Conservation (phyloP, 2,888 invertebrate species). For the Selenia dentaria region DNA sequence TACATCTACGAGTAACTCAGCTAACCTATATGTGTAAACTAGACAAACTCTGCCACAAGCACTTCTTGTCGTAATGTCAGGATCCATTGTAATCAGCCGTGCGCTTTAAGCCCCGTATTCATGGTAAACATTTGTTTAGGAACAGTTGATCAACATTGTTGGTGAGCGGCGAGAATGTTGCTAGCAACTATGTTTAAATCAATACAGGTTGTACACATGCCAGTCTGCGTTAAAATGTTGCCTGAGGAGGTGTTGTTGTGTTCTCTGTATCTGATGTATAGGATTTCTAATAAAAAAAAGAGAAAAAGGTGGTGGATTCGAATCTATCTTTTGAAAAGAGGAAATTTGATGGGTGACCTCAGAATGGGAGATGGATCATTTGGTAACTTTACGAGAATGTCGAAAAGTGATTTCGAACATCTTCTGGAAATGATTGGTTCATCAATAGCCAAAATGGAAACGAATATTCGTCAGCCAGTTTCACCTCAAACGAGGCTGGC, state of each 20-base stretch:
- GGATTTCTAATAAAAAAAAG: constrained; percentile 24
- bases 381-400: constrained; percentile 26
- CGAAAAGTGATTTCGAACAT: constrained; percentile 38
- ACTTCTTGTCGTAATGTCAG: too few species aligned
- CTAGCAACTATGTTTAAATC: constrained; percentile 9
- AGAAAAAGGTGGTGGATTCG: constrained; percentile 16
- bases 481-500: constrained; percentile 33
- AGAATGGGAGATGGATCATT: constrained; percentile 29
- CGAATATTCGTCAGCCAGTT: constrained; percentile 36
- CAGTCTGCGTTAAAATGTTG: constrained; percentile 4
- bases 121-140: constrained; percentile 8
- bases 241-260: background rate
- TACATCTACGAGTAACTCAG: too few species aligned
- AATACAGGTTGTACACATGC: constrained; percentile 5
- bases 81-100: too few species aligned
- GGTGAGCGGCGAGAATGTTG: constrained; percentile 10
- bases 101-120: constrained; percentile 1
- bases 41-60: too few species aligned
- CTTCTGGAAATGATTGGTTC: constrained; percentile 35
- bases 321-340: background rate
- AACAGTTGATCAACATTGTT: constrained; percentile 14
- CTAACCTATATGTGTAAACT: too few species aligned
- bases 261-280: constrained; percentile 9
- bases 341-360: constrained; percentile 35
- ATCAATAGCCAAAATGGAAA: constrained; percentile 34